Conservation (phyloP, 92 coral and sea anemone species). For the Pocillopora meandrina region DNA sequence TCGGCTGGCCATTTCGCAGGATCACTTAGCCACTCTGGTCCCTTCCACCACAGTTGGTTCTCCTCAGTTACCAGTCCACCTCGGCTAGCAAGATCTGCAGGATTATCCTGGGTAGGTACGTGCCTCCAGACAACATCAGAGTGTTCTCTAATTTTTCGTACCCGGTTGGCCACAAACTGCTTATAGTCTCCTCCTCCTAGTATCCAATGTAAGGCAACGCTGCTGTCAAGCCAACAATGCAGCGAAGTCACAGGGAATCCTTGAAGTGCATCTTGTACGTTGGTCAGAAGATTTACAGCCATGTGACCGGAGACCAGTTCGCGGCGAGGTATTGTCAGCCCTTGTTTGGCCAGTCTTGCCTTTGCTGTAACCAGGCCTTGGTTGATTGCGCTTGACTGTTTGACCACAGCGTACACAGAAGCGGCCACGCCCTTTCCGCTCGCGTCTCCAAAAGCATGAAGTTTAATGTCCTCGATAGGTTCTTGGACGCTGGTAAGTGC, state of each 20-base stretch:
- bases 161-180: constrained; percentile 73
- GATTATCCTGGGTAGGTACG: constrained; percentile 66
- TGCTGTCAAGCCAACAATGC: constrained; percentile 74
- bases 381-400: too few species aligned
- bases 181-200: constrained; percentile 65
- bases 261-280: too few species aligned
- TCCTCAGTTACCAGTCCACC: constrained; percentile 55
- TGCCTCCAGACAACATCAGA: constrained; percentile 62
- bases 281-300: too few species aligned
- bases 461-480: too few species aligned
- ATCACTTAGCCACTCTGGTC: constrained; percentile 72
- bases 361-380: too few species aligned
- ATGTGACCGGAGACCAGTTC: too few species aligned
- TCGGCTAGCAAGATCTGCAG: constrained; percentile 68
- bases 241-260: constrained; percentile 37
- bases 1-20: constrained; percentile 61
- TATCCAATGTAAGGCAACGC: constrained; percentile 71
- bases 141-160: constrained; percentile 59
- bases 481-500: too few species aligned
- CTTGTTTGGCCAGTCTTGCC: too few species aligned
- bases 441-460: too few species aligned
- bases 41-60: constrained; percentile 65
- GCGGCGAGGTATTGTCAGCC: too few species aligned
- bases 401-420: too few species aligned
- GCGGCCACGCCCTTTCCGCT: too few species aligned